A percentile compares a stretch with the other conserved stretches of the same genome.
Conservation (phyloP, 2,797 vertebrate genomes). For the Acanthornis magna region DNA sequence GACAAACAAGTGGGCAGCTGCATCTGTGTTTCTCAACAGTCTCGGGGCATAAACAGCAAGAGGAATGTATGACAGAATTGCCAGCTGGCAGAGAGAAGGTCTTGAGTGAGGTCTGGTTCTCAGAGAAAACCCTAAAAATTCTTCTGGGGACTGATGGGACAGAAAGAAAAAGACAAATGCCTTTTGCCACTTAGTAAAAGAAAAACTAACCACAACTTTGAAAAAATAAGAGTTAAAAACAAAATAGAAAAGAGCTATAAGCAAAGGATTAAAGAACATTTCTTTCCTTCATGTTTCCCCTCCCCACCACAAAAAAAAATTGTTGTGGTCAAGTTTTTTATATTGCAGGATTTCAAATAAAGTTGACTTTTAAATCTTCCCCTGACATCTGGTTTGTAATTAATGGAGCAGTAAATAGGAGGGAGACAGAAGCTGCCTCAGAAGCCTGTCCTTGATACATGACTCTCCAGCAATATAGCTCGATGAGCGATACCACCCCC, state of each 20-base stretch:
- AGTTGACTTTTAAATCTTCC: constrained; percentile 53
- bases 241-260: constrained; percentile 29
- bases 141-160: background rate
- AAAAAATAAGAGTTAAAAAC: constrained; percentile 56
- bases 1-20: background rate
- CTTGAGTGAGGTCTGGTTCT: constrained; percentile 19
- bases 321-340: constrained; percentile 19
- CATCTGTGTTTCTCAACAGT: constrained; percentile 1
- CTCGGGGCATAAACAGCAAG: constrained; percentile 7
- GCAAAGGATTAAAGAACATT: constrained; percentile 53
- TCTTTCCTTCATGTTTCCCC: constrained; percentile 51
- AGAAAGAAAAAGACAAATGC: constrained; percentile 7
- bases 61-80: constrained; percentile 7
- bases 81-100: background rate
- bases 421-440: constrained; percentile 27
- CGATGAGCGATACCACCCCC: background rate
- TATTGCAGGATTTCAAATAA: constrained; percentile 41
- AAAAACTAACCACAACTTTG: constrained; percentile 33
- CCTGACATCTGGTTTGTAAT: constrained; percentile 38
- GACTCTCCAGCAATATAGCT: background rate
- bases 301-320: constrained; percentile 40
- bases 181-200: constrained; percentile 1
- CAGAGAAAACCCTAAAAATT: constrained; percentile 20
- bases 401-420: constrained; percentile 40
- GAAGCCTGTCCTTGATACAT: constrained; percentile 28